phyloP scores from a whole-genome alignment of 2,113 vertebrate species.

The Cyprinodon tularosa region DNA sequence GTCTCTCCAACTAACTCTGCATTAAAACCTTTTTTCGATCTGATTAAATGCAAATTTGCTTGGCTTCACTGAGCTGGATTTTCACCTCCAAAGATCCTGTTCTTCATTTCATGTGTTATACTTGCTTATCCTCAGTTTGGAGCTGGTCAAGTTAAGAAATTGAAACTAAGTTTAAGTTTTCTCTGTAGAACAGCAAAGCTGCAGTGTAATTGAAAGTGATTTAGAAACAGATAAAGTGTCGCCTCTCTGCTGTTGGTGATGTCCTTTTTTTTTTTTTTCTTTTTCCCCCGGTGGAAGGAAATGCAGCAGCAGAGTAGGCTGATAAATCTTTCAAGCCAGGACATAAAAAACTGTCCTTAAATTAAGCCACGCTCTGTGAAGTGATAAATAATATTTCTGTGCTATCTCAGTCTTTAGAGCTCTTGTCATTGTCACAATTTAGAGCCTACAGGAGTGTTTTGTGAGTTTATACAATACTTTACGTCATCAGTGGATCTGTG shows the following conservation, averaged over 20 bases:
- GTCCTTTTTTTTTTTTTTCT: slow-evolving; percentile 7
- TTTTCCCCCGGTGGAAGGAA: background rate
- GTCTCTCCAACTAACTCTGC: slow-evolving; percentile 64
- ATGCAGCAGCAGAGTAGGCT: slow-evolving; percentile 30
- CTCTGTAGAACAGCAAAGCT: slow-evolving; percentile 6
- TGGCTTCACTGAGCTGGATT: slow-evolving; percentile 61
- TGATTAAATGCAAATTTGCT: slow-evolving; percentile 77
- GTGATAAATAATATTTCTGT: slow-evolving; percentile 55
- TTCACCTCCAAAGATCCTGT: slow-evolving; percentile 58
- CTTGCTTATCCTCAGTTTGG: slow-evolving; percentile 14
- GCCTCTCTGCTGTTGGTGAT: slow-evolving; percentile 26
- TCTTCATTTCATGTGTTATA: slow-evolving; percentile 52
- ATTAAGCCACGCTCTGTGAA: slow-evolving; percentile 33
- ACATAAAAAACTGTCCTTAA: slow-evolving; percentile 63
- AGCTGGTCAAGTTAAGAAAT: slow-evolving; percentile 44
- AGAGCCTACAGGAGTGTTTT: slow-evolving; percentile 1
- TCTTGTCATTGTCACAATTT: slow-evolving; percentile 27
- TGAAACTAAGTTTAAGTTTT: slow-evolving; percentile 45
- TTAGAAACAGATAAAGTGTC: slow-evolving; percentile 21
- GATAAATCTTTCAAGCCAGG: slow-evolving; percentile 58
- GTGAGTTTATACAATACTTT: background rate
- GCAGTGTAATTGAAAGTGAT: slow-evolving; percentile 47
- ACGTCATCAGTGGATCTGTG: slow-evolving; percentile 5
- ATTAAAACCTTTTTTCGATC: slow-evolving; percentile 75
- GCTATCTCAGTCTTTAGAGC: slow-evolving; percentile 36